Evolutionary conservation across 2,113 vertebrate species (phyloP).

Genomic region (Dipodomys spectabilis): DNA sequence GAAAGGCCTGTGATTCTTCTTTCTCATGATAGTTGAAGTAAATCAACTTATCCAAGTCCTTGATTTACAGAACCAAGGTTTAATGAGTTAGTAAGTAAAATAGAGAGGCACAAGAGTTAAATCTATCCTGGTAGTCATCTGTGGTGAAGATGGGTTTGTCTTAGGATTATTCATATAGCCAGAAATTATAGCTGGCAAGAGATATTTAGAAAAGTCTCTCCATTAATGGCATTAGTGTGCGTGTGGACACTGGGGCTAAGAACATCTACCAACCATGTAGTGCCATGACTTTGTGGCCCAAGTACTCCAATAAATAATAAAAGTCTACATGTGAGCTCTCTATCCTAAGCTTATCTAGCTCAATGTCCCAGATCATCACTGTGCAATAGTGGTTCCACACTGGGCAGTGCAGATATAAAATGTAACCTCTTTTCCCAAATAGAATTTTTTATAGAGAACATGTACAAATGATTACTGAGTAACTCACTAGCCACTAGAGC

Average conservation of each 20-base stretch:
- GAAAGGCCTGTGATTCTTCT: neutral
- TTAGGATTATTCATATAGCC: neutral
- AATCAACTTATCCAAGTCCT: constrained; percentile 1
- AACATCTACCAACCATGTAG: neutral
- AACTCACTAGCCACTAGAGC: neutral
- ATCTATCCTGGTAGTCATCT: too few relatives aligned
- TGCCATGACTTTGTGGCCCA: neutral
- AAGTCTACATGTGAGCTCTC: neutral
- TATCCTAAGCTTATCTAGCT: neutral
- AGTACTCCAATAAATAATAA: constrained; percentile 1
- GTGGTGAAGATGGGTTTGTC: neutral
- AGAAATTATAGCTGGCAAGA: neutral
- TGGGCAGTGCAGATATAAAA: neutral
- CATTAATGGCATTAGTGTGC: neutral
- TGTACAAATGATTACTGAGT: neutral
- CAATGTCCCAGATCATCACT: neutral
- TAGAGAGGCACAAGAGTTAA: neutral
- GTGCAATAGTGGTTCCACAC: neutral
- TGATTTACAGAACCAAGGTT: neutral
- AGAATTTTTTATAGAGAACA: constrained; percentile 38
- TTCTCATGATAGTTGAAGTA: neutral
- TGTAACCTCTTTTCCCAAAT: neutral
- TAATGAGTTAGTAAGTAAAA: neutral
- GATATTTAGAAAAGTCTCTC: neutral
- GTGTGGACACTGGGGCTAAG: neutral